phyloP scores from a whole-genome alignment of 2,797 vertebrate genomes.

The Podarcis lilfordi region DNA sequence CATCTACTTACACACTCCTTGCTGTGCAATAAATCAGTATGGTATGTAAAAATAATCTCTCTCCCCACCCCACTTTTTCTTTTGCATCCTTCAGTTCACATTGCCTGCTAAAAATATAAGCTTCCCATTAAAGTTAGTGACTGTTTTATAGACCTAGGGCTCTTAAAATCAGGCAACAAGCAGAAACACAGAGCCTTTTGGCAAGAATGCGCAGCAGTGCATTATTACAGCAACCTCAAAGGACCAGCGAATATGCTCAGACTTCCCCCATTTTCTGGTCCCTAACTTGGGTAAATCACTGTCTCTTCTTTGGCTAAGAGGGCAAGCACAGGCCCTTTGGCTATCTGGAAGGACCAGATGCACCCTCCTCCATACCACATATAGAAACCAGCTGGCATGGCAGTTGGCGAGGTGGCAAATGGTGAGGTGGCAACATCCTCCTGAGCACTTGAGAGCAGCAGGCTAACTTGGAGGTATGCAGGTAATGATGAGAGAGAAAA shows the following conservation, averaged over 20 bases:
- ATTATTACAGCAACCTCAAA: not conserved
- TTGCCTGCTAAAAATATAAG: not conserved
- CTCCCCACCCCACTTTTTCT: too few species aligned
- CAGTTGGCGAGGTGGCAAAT: not conserved
- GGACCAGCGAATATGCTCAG: not conserved
- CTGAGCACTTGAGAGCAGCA: not conserved
- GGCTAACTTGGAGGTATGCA: not conserved
- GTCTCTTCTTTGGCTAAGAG: not conserved
- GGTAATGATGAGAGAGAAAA: too few species aligned
- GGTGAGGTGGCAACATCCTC: not conserved
- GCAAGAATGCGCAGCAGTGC: not conserved
- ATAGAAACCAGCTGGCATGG: not conserved
- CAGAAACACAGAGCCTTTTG: not conserved
- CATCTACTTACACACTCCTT: not conserved
- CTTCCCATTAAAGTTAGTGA: not conserved
- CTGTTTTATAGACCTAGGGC: not conserved
- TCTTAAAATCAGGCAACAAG: not conserved
- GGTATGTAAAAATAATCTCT: not conserved
- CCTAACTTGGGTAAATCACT: not conserved
- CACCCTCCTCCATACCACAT: not conserved
- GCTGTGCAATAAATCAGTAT: not conserved
- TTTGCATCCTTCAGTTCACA: slow-evolving; percentile 11
- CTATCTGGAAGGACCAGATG: not conserved
- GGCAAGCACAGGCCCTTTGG: not conserved
- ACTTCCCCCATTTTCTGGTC: not conserved